Evolutionary conservation across 1,140 invertebrate genomes (phyloP).

Genomic region (Drosophila ercepeae): DNA sequence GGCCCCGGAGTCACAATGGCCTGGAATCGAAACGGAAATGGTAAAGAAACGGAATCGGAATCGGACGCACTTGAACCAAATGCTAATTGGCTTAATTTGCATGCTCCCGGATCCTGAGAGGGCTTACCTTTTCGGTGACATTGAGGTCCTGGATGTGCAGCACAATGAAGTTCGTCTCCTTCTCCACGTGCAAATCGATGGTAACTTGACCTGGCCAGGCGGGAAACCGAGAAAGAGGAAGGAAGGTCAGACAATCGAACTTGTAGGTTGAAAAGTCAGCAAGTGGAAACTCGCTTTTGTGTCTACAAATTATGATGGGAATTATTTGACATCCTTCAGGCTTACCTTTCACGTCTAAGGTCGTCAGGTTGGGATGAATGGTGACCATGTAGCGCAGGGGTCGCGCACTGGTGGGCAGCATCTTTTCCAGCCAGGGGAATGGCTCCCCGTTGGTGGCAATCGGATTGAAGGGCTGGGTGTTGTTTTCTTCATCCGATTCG

Average conservation of each 20-base stretch:
- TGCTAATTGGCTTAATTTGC: slow-evolving; percentile 48
- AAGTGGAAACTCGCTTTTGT: too few species aligned
- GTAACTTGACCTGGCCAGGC: slow-evolving; percentile 93
- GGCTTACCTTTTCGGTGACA: slow-evolving; percentile 90
- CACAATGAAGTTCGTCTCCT: slow-evolving; percentile 94
- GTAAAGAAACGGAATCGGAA: slow-evolving; percentile 43
- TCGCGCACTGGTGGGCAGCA: slow-evolving; percentile 91
- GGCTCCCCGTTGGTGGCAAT: slow-evolving; percentile 91
- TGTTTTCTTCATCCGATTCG: slow-evolving; percentile 87
- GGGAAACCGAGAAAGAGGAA: slow-evolving; percentile 8
- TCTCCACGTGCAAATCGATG: slow-evolving; percentile 92
- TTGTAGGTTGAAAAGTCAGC: not conserved
- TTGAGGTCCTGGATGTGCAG: slow-evolving; percentile 95
- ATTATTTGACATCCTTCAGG: too few species aligned
- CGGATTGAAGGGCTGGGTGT: slow-evolving; percentile 86
- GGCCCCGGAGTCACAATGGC: slow-evolving; percentile 87
- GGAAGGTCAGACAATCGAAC: slow-evolving; percentile 34
- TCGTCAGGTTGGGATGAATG: slow-evolving; percentile 97
- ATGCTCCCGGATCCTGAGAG: not conserved
- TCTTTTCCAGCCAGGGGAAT: slow-evolving; percentile 95
- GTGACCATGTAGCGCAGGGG: slow-evolving; percentile 95
- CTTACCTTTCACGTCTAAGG: slow-evolving; percentile 92
- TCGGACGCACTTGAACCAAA: slow-evolving; percentile 27
- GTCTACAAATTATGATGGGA: too few species aligned
- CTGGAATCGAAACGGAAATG: slow-evolving; percentile 82